Percentiles rank a stretch among this genome's conserved stretches.
These are phyloP conservation scores for Brevipalpus yothersi DNA, from an alignment of 1,140 invertebrate species.

Conservation along the genomic window DNA sequence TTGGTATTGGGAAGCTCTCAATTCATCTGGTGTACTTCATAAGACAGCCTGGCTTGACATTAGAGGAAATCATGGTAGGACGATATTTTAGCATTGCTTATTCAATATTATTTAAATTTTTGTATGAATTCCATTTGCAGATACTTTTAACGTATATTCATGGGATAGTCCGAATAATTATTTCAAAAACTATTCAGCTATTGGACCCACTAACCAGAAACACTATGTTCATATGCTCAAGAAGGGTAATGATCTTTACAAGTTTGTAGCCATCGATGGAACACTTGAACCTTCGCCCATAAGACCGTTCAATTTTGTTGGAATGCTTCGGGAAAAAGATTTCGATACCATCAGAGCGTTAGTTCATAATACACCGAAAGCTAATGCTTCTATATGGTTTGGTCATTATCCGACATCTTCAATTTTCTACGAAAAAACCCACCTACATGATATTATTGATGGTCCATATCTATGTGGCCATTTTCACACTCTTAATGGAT, in stretches of 20 bases:
- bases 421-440: slow-evolving; percentile 36
- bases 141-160: slow-evolving; percentile 56
- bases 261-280: slow-evolving; percentile 68
- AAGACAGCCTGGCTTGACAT: slow-evolving; percentile 67
- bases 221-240: slow-evolving; percentile 48
- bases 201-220: slow-evolving; percentile 37
- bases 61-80: slow-evolving; percentile 72
- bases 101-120: too few species aligned
- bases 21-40: slow-evolving; percentile 34
- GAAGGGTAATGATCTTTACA: slow-evolving; percentile 29
- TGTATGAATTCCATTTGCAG: slow-evolving; percentile 28
- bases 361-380: not conserved
- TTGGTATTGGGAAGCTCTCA: slow-evolving; percentile 43
- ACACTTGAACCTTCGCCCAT: slow-evolving; percentile 56
- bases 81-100: slow-evolving; percentile 1
- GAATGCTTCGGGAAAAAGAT: slow-evolving; percentile 31
- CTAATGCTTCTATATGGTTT: slow-evolving; percentile 41
- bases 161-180: not conserved
- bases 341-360: slow-evolving; percentile 4
- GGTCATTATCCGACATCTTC: slow-evolving; percentile 81
- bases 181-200: slow-evolving; percentile 43
- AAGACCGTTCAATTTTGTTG: slow-evolving; percentile 79
- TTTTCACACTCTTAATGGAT: slow-evolving; percentile 52
- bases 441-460: slow-evolving; percentile 28
- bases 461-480: slow-evolving; percentile 74